A percentile compares a stretch with the other conserved stretches of the same genome.
These are phyloP conservation scores for Liodrosophila aerea DNA, from an alignment of 2,888 invertebrate genomes.

Conservation along the genomic window DNA sequence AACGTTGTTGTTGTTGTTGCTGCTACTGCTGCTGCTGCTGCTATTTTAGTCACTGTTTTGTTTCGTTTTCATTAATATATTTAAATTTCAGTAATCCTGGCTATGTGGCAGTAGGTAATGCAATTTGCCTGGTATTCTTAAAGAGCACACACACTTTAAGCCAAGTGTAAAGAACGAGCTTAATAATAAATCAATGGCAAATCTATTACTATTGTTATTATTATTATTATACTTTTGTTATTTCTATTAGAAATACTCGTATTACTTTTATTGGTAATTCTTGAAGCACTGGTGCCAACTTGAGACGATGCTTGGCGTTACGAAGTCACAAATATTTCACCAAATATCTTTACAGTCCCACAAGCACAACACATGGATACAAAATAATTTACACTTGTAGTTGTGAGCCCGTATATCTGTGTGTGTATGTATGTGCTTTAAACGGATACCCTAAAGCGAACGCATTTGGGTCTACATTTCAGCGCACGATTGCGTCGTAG, in stretches of 20 bases:
- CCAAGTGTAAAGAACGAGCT: neutral
- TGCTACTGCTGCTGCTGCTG: slow-evolving; percentile 18
- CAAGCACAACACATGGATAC: slow-evolving; percentile 4
- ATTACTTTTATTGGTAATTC: neutral
- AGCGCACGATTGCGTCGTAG: slow-evolving; percentile 53
- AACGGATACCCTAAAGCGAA: slow-evolving; percentile 69
- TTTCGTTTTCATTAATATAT: slow-evolving; percentile 48
- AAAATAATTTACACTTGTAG: slow-evolving; percentile 27
- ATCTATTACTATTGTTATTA: too few species aligned
- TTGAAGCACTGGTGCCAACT: too few species aligned
- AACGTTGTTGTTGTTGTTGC: slow-evolving; percentile 6
- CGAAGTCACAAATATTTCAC: slow-evolving; percentile 38
- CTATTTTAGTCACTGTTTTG: slow-evolving; percentile 55
- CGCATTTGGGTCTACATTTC: slow-evolving; percentile 69
- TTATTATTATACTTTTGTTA: too few species aligned
- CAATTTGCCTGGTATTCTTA: slow-evolving; percentile 17
- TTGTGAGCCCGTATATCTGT: slow-evolving; percentile 9
- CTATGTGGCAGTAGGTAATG: slow-evolving; percentile 25
- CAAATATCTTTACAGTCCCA: slow-evolving; percentile 41
- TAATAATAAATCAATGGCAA: too few species aligned
- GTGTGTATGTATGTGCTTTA: slow-evolving; percentile 48
- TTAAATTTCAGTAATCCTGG: slow-evolving; percentile 58
- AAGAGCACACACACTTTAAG: neutral
- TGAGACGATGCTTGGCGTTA: neutral
- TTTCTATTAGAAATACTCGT: neutral